Conservation (phyloP, 2,888 invertebrate species). For the Fragum whitleyi region DNA sequence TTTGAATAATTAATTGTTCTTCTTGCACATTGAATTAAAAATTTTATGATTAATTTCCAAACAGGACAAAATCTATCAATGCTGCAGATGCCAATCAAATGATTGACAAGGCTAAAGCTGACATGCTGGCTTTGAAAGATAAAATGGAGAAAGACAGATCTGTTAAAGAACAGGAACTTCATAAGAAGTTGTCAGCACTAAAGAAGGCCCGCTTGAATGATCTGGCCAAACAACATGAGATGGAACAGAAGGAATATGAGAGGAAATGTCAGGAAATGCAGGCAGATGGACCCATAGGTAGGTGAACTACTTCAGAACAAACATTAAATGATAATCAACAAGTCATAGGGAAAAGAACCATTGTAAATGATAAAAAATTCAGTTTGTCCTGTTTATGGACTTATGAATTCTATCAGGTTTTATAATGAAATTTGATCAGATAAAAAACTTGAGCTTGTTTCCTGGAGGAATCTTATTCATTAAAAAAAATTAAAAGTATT, state of each 20-base stretch:
- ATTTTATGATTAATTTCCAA: too few relatives aligned
- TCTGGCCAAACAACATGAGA: slow-evolving; percentile 76
- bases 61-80: slow-evolving; percentile 62
- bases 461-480: too few relatives aligned
- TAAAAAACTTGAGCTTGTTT: too few relatives aligned
- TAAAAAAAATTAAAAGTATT: too few relatives aligned
- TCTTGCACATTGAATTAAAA: too few relatives aligned
- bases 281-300: slow-evolving; percentile 78
- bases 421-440: too few relatives aligned
- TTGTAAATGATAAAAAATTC: too few relatives aligned
- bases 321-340: background rate
- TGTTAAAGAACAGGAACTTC: slow-evolving; percentile 77
- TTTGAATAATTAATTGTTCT: too few relatives aligned
- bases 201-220: slow-evolving; percentile 75
- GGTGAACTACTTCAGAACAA: background rate
- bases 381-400: too few relatives aligned
- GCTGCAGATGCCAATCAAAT: slow-evolving; percentile 72
- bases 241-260: slow-evolving; percentile 74
- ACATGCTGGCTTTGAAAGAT: slow-evolving; percentile 73
- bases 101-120: slow-evolving; percentile 73
- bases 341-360: too few relatives aligned
- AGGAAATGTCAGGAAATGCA: slow-evolving; percentile 74
- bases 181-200: slow-evolving; percentile 76
- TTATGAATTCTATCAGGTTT: too few relatives aligned
- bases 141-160: slow-evolving; percentile 76